Evolutionary conservation across 1,140 invertebrate species (phyloP).

Genomic region (Hycleus cichorii): DNA sequence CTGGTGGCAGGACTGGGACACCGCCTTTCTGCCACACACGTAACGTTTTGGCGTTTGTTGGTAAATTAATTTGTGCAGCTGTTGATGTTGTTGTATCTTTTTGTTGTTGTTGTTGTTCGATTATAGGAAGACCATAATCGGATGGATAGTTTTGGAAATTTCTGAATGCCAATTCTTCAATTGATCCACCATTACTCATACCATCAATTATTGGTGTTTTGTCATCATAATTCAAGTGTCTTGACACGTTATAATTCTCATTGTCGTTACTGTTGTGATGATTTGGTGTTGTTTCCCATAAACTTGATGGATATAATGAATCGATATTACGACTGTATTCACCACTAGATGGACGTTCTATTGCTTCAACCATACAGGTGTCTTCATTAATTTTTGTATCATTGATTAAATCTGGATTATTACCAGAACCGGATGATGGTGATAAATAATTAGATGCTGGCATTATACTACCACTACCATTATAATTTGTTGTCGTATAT

Average conservation of each 20-base stretch:
- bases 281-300: conserved; percentile 50
- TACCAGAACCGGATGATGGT: conserved; percentile 59
- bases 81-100: conserved; percentile 24
- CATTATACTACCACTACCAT: conserved; percentile 53
- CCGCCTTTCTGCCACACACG: conserved; percentile 77
- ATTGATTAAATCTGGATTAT: conserved; percentile 76
- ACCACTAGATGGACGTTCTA: conserved; percentile 51
- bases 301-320: conserved; percentile 61
- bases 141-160: conserved; percentile 52
- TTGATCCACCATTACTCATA: conserved; percentile 49
- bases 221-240: conserved; percentile 53
- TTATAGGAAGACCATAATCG: conserved; percentile 70
- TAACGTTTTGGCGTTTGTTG: conserved; percentile 63
- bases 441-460: conserved; percentile 55
- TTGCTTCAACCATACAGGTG: conserved; percentile 39
- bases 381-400: conserved; percentile 59
- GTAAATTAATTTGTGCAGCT: conserved; percentile 35
- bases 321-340: conserved; percentile 63
- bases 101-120: conserved; percentile 38
- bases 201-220: conserved; percentile 67
- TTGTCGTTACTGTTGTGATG: conserved; percentile 36
- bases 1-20: conserved; percentile 72
- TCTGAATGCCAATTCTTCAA: conserved; percentile 39
- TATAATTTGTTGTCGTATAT: conserved; percentile 55
- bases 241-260: neutral